A percentile compares a stretch with the other conserved stretches of the same genome.
These are phyloP conservation scores for Mycogona germanica DNA, from an alignment of 2,888 invertebrate genomes.

Conservation along the genomic window DNA sequence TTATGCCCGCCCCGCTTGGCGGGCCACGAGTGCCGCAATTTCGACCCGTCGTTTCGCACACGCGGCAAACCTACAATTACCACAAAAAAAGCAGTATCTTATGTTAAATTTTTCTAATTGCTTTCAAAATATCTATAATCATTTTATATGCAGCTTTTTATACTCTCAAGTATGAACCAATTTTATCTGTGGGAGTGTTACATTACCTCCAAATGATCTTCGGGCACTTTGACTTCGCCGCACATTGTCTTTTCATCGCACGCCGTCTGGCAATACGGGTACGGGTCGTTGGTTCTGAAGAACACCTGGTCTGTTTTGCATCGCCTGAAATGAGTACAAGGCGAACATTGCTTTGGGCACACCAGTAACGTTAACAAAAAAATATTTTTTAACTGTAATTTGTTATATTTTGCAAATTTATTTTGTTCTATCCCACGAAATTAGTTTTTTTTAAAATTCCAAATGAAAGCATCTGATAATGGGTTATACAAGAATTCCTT, in stretches of 20 bases:
- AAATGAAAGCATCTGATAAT: too few species aligned
- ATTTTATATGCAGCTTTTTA: too few species aligned
- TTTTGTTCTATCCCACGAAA: too few species aligned
- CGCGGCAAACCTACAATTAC: slow-evolving; percentile 74
- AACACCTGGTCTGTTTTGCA: slow-evolving; percentile 41
- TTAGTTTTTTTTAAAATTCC: too few species aligned
- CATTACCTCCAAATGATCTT: slow-evolving; percentile 81
- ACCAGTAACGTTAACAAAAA: too few species aligned
- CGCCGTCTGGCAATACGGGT: slow-evolving; percentile 74
- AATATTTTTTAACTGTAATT: neutral
- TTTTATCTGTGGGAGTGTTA: neutral
- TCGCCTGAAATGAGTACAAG: slow-evolving; percentile 6
- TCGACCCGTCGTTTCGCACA: slow-evolving; percentile 75
- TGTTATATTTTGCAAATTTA: neutral
- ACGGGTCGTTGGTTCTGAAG: slow-evolving; percentile 53
- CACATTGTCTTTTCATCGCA: slow-evolving; percentile 81
- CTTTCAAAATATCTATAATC: neutral
- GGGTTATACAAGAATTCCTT: too few species aligned
- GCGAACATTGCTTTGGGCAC: too few species aligned
- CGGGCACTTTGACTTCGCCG: slow-evolving; percentile 89
- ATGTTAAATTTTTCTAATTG: neutral
- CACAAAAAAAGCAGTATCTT: slow-evolving; percentile 12
- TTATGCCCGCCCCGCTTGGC: slow-evolving; percentile 42
- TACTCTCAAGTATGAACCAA: neutral
- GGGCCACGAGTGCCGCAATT: slow-evolving; percentile 46